Percentiles rank a stretch among this genome's conserved stretches.
These are phyloP conservation scores for Oasisia sp. DNA, from an alignment of 2,888 invertebrate genomes.

Conservation along the genomic window DNA sequence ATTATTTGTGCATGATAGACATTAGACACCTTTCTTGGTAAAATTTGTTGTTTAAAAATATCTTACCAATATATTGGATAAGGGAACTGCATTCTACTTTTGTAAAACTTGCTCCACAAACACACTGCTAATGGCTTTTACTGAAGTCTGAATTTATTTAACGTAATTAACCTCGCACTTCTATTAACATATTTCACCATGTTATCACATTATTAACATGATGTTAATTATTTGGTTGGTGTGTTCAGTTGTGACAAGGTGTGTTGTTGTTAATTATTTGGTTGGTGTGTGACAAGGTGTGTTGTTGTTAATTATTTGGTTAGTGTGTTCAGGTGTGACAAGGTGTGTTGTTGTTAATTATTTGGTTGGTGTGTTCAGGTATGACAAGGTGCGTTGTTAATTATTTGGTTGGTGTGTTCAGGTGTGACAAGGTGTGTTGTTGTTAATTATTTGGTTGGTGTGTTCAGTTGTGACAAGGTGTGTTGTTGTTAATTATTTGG, in stretches of 20 bases:
- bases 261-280: conserved; percentile 43
- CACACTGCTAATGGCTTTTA: neutral
- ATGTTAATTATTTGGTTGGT: neutral
- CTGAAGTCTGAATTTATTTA: neutral
- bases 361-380: conserved; percentile 39
- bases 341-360: conserved; percentile 35
- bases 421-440: too few relatives aligned
- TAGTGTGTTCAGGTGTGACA: conserved; percentile 26
- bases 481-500: neutral
- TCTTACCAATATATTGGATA: neutral
- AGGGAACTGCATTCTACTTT: too few relatives aligned
- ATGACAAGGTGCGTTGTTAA: conserved; percentile 33
- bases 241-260: conserved; percentile 30
- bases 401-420: neutral
- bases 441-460: neutral
- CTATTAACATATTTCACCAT: neutral
- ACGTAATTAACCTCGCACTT: neutral
- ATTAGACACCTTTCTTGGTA: too few relatives aligned
- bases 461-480: neutral
- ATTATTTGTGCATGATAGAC: too few relatives aligned
- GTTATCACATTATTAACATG: neutral
- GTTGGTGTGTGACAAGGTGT: conserved; percentile 30
- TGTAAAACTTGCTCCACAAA: too few relatives aligned
- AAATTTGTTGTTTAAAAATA: neutral
- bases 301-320: conserved; percentile 43